Evolutionary conservation across 2,113 vertebrate genomes (phyloP), one percentile per base, ranked within the genome.

Genomic region (Trachemys scripta): DNA sequence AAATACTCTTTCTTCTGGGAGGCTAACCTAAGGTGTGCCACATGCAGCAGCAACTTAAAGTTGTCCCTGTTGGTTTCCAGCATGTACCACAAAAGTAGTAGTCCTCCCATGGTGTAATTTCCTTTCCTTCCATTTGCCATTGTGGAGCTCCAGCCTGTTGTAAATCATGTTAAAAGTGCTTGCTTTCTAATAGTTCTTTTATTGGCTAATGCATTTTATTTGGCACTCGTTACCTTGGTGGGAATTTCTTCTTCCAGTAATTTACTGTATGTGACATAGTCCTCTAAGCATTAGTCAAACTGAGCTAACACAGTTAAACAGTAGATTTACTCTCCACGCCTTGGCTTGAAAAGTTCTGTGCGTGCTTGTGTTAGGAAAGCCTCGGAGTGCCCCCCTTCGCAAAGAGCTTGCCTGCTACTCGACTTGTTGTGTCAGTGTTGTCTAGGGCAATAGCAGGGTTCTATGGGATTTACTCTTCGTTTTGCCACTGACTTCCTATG

Each of bases 121-220:
- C 81, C 91, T 96, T 94, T 75, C 88, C 16, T 94, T 90, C 88
- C 84, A 87, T 94, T 97, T 97, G 57, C 92, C 79, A 24, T 88
- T 94, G 81, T 90, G 91, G 90, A 94, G 85, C 93, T 85, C 85
- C 91, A 87, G 86, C 82, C 88, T 82, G 69, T 82, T 89, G 94
- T 96, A 97, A 97, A 97, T 97, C 96, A 97, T 94, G 94, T 95
- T 90, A 96, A 97, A 96, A 97, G 88, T 49, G 47, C 84, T 94
- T 69, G 59, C 88, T 96, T 94, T 94, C 94, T 97, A 97, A 97
- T 96, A 94, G 93, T 84, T 96, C 94, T 96, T 96, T 97, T 96
- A 97, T 96, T 96, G 95, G 93, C 93, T 94, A 97, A 96, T 95
- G 95, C 83, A 94, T 97, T 97, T 97, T 84, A 96, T 95, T 91